These are phyloP conservation scores for Saguinus imperator DNA, from an alignment of 2,113 vertebrate genomes.

Conservation along the genomic window DNA sequence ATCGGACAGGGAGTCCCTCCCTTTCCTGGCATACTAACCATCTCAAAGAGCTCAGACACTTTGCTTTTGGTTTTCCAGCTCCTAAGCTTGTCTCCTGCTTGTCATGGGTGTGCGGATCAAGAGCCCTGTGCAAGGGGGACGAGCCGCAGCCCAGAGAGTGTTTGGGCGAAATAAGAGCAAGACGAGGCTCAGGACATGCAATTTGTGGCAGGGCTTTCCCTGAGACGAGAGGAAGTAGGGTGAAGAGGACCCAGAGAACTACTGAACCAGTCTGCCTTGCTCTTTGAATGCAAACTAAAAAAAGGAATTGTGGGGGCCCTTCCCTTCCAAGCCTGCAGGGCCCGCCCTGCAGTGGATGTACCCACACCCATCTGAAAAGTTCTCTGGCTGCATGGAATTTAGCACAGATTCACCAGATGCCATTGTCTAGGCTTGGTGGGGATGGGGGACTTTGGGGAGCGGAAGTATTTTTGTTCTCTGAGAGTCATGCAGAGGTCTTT, in stretches of 20 bases:
- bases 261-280: background rate
- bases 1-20: slow-evolving; percentile 15
- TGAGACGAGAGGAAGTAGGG: slow-evolving; percentile 48
- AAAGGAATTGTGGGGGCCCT: slow-evolving; percentile 63
- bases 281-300: slow-evolving; percentile 71
- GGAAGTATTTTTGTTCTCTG: background rate
- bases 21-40: slow-evolving; percentile 59
- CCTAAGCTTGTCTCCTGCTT: slow-evolving; percentile 51
- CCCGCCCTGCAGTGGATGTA: background rate
- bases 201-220: slow-evolving; percentile 77
- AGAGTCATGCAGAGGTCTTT: background rate
- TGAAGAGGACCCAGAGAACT: slow-evolving; percentile 12
- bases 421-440: background rate
- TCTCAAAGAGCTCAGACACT: slow-evolving; percentile 37
- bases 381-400: background rate
- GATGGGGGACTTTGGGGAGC: background rate
- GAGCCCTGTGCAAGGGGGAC: background rate
- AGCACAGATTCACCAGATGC: background rate
- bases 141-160: background rate
- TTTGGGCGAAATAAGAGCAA: slow-evolving; percentile 30
- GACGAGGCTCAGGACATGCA: slow-evolving; percentile 49
- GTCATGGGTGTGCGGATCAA: slow-evolving; percentile 41
- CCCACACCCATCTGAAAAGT: slow-evolving; percentile 37
- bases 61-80: slow-evolving; percentile 57
- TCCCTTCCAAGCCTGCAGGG: slow-evolving; percentile 45